These are phyloP conservation scores for Trimorus sp. DNA, from an alignment of 2,888 invertebrate genomes.

Conservation along the genomic window DNA sequence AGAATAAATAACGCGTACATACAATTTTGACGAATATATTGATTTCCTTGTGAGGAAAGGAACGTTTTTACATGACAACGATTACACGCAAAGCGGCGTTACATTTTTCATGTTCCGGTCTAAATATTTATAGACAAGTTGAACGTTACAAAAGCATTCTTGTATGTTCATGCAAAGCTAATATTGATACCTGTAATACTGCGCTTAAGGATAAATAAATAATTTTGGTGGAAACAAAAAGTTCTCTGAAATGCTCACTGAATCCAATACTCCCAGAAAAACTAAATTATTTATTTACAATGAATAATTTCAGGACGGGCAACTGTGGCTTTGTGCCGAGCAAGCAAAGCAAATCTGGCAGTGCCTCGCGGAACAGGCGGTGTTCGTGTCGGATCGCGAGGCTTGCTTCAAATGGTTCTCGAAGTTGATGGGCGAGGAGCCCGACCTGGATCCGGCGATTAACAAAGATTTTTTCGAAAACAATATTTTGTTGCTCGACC, in stretches of 20 bases:
- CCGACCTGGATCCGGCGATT: slow-evolving; percentile 97
- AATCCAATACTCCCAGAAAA: too few relatives aligned
- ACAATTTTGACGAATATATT: slow-evolving; percentile 42
- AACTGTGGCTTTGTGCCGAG: slow-evolving; percentile 97
- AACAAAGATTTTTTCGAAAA: slow-evolving; percentile 98
- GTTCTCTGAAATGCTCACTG: too few relatives aligned
- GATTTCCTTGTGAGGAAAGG: slow-evolving; percentile 19
- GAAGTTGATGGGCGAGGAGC: slow-evolving; percentile 97
- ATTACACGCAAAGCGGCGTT: slow-evolving; percentile 11
- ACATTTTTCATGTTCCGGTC: background rate
- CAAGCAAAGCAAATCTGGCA: slow-evolving; percentile 99
- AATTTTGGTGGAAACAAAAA: too few relatives aligned
- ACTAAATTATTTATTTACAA: slow-evolving; percentile 1
- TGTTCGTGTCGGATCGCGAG: slow-evolving; percentile 95
- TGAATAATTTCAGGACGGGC: slow-evolving; percentile 88
- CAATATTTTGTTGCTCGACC: slow-evolving; percentile 95
- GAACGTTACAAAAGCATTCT: background rate
- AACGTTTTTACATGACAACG: slow-evolving; percentile 25
- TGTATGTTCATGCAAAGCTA: background rate
- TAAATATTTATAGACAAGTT: background rate
- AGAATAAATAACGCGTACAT: slow-evolving; percentile 49
- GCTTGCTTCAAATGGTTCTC: slow-evolving; percentile 99
- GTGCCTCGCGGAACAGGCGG: slow-evolving; percentile 96
- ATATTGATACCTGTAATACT: background rate
- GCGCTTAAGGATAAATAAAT: background rate